phyloP scores from a whole-genome alignment of 1,140 invertebrate species.

The Halictus rubicundus region DNA sequence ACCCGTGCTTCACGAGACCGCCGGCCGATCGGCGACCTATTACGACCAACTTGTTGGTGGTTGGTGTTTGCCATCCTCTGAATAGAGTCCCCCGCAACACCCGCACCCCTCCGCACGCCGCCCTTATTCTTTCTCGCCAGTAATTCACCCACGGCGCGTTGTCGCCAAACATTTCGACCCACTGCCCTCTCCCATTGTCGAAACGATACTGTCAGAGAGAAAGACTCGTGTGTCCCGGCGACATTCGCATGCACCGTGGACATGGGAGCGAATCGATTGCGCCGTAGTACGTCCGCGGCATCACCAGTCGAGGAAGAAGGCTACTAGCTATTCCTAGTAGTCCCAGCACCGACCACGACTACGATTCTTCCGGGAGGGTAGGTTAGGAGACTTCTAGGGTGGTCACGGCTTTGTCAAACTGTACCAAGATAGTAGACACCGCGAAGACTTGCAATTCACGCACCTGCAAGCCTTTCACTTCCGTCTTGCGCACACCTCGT shows the following conservation, averaged over 20 bases:
- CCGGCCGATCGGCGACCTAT: conserved; percentile 61
- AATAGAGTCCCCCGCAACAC: conserved; percentile 7
- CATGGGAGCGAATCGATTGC: conserved; percentile 28
- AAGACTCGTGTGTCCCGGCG: background rate
- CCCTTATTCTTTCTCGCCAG: conserved; percentile 49
- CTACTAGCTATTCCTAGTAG: no score
- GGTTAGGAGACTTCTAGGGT: no score
- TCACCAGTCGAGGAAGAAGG: no score
- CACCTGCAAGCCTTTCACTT: no score
- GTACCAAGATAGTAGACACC: no score
- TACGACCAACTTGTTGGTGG: conserved; percentile 61
- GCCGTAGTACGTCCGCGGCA: no score
- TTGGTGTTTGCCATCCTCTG: conserved; percentile 43
- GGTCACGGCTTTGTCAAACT: no score
- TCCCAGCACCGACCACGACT: no score
- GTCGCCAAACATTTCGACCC: conserved; percentile 42
- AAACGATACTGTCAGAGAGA: conserved; percentile 7
- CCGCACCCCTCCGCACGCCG: conserved; percentile 21
- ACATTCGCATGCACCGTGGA: conserved; percentile 34
- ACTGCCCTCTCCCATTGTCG: conserved; percentile 10
- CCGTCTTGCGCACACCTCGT: no score
- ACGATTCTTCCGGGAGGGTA: no score
- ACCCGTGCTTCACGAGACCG: conserved; percentile 49
- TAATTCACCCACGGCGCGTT: conserved; percentile 14
- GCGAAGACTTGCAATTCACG: no score